Evolutionary conservation across 2,888 invertebrate species (phyloP).

Genomic region (Saturnia japonica): DNA sequence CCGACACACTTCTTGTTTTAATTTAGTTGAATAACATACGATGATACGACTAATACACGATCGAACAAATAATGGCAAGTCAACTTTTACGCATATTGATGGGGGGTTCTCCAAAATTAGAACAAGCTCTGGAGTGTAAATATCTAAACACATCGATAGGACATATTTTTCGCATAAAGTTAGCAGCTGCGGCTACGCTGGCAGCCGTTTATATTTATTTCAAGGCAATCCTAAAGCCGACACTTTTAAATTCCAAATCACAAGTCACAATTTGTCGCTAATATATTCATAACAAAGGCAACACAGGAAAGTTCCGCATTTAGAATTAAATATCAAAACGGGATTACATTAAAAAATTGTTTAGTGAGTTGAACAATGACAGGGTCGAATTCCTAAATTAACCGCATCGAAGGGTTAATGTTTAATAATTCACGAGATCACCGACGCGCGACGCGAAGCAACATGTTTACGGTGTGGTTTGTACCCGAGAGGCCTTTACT

Average conservation of each 20-base stretch:
- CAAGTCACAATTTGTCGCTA: neutral
- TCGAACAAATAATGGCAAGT: neutral
- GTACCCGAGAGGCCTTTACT: neutral
- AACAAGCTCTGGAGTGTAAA: neutral
- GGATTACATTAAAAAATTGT: slow-evolving; percentile 24
- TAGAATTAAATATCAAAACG: slow-evolving; percentile 5
- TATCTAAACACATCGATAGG: neutral
- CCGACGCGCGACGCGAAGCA: no score
- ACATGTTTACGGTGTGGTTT: slow-evolving; percentile 10
- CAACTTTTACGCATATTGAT: neutral
- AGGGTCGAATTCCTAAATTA: slow-evolving; percentile 15
- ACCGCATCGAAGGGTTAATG: slow-evolving; percentile 23
- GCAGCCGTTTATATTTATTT: no score
- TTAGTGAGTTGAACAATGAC: slow-evolving; percentile 23
- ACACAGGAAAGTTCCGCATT: neutral
- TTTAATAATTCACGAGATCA: slow-evolving; percentile 39
- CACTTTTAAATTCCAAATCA: neutral
- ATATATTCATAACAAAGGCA: neutral
- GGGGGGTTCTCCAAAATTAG: neutral
- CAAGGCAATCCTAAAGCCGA: neutral
- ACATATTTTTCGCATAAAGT: neutral
- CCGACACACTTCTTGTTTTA: neutral
- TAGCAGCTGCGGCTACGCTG: neutral
- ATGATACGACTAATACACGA: neutral
- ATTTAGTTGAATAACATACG: neutral